Evolutionary conservation across 2,113 vertebrate genomes (phyloP).

Genomic region (Cyanoramphus novaezelandiae): DNA sequence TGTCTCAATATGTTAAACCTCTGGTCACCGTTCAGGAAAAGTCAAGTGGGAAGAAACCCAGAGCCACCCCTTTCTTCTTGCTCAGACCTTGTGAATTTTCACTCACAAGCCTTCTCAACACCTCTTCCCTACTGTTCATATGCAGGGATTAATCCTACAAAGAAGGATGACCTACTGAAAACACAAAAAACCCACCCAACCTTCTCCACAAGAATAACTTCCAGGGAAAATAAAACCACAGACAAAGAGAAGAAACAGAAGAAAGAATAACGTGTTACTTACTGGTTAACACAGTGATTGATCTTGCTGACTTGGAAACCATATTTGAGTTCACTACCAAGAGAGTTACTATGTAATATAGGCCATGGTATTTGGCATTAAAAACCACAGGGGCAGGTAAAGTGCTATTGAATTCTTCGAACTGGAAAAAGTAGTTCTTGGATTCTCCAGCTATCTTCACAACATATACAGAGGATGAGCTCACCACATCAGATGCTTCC

Average conservation of each 20-base stretch:
- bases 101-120: background rate
- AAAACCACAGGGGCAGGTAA: conserved; percentile 82
- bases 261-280: conserved; percentile 52
- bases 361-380: conserved; percentile 87
- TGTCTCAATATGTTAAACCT: background rate
- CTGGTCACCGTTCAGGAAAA: background rate
- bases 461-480: conserved; percentile 81
- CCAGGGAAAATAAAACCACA: background rate
- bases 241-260: background rate
- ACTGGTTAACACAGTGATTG: conserved; percentile 89
- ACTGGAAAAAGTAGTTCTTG: conserved; percentile 83
- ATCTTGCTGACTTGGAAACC: conserved; percentile 82
- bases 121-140: background rate
- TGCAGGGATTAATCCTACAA: background rate
- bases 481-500: conserved; percentile 83
- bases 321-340: conserved; percentile 77
- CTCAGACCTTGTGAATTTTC: background rate
- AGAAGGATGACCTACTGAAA: background rate
- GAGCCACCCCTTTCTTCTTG: background rate
- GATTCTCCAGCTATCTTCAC: conserved; percentile 90
- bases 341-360: conserved; percentile 88
- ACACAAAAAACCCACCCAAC: background rate
- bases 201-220: background rate
- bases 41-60: background rate
- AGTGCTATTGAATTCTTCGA: conserved; percentile 78